Conservation (phyloP, 2,888 invertebrate species). For the Trichacis sp. region DNA sequence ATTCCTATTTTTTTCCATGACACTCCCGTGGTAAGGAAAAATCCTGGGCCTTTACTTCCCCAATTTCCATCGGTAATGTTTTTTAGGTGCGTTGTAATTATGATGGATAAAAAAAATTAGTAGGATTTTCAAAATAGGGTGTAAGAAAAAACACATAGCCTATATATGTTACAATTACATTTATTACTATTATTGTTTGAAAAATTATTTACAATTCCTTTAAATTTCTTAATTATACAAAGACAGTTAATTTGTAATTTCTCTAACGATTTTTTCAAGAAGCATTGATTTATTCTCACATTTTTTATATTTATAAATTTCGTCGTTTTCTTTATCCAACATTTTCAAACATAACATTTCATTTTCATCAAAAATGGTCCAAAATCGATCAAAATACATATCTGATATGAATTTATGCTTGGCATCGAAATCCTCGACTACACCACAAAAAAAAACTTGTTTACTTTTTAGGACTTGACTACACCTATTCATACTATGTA, state of each 20-base stretch:
- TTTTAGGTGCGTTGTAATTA: no score
- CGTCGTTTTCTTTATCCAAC: neutral
- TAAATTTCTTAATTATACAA: no score
- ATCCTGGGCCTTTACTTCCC: no score
- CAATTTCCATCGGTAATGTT: no score
- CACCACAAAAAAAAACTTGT: slow-evolving; percentile 39
- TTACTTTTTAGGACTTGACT: slow-evolving; percentile 46
- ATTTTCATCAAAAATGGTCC: slow-evolving; percentile 33
- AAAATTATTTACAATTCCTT: no score
- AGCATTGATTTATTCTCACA: slow-evolving; percentile 17
- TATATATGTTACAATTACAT: no score
- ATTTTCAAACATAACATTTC: slow-evolving; percentile 17
- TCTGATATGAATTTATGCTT: slow-evolving; percentile 14
- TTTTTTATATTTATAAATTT: slow-evolving; percentile 25
- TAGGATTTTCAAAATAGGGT: no score
- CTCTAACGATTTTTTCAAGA: slow-evolving; percentile 27
- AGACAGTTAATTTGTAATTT: neutral
- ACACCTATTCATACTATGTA: slow-evolving; percentile 56
- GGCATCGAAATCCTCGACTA: slow-evolving; percentile 20
- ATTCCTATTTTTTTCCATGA: no score
- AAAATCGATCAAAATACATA: slow-evolving; percentile 45
- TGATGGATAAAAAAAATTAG: no score
- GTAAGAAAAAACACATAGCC: no score
- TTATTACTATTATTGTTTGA: no score
- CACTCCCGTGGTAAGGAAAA: no score